A percentile compares a stretch with the other conserved stretches of the same genome.
Conservation (phyloP, 1,140 invertebrate genomes). For the Araneus ventricosus region DNA sequence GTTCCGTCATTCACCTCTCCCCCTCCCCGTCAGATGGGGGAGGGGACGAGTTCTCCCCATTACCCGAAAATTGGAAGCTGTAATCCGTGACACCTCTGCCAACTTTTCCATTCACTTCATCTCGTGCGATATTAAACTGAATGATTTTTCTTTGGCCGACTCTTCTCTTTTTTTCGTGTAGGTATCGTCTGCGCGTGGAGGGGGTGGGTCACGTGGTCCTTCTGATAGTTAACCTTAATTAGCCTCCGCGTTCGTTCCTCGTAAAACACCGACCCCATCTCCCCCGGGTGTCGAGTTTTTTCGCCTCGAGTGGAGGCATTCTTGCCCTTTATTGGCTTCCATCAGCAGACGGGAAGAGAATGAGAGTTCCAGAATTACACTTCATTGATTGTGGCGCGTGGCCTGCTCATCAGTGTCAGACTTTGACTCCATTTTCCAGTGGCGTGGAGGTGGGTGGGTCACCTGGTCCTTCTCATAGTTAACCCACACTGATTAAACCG, state of each 20-base stretch:
- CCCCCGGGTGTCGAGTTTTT: neutral
- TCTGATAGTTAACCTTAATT: slow-evolving; percentile 23
- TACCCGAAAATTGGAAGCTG: slow-evolving; percentile 17
- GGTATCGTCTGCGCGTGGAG: neutral
- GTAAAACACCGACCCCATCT: neutral
- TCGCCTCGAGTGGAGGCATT: neutral
- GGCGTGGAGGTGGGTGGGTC: too few relatives aligned
- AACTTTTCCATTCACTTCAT: neutral
- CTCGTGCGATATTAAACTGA: slow-evolving; percentile 11
- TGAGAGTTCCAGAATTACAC: neutral
- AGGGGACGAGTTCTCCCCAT: neutral
- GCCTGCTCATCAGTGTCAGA: neutral
- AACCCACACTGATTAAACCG: too few relatives aligned
- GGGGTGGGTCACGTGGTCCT: neutral
- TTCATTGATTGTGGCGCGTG: neutral
- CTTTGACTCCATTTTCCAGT: too few relatives aligned
- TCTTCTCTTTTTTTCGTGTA: neutral
- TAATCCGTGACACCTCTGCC: neutral
- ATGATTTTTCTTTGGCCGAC: neutral
- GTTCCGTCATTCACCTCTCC: neutral
- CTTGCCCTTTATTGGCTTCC: neutral
- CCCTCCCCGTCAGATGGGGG: neutral
- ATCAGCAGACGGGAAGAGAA: neutral
- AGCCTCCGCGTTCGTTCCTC: neutral
- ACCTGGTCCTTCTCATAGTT: too few relatives aligned